Evolutionary conservation across 2,113 vertebrate genomes (phyloP).

Genomic region (Caloenas nicobarica): DNA sequence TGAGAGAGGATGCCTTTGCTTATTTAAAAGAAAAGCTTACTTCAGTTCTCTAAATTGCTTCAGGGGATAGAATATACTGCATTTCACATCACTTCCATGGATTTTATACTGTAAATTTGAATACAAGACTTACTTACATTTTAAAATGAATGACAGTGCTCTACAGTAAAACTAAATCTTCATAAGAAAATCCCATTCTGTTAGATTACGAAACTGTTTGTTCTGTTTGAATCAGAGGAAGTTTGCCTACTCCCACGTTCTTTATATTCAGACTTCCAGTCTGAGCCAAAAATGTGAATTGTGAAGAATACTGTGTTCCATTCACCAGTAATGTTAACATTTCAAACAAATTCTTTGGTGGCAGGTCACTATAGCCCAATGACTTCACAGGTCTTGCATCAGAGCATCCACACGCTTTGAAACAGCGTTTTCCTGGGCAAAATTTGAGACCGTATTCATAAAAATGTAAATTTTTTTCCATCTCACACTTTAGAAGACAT

Average conservation of each 20-base stretch:
- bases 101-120: neutral
- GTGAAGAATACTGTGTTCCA: neutral
- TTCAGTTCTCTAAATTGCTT: neutral
- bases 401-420: neutral
- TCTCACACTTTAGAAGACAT: neutral
- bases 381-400: neutral
- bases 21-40: neutral
- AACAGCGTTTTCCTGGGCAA: neutral
- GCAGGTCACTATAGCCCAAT: neutral
- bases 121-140: neutral
- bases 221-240: neutral
- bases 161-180: neutral
- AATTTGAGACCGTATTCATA: neutral
- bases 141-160: neutral
- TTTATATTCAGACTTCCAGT: neutral
- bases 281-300: neutral
- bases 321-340: neutral
- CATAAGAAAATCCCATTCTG: neutral
- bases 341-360: neutral
- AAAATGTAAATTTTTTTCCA: neutral
- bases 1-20: neutral
- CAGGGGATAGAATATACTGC: neutral
- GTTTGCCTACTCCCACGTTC: neutral
- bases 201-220: neutral
- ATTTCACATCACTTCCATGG: neutral